phyloP scores from a whole-genome alignment of 2,113 vertebrate species.

The Eira barbara region DNA sequence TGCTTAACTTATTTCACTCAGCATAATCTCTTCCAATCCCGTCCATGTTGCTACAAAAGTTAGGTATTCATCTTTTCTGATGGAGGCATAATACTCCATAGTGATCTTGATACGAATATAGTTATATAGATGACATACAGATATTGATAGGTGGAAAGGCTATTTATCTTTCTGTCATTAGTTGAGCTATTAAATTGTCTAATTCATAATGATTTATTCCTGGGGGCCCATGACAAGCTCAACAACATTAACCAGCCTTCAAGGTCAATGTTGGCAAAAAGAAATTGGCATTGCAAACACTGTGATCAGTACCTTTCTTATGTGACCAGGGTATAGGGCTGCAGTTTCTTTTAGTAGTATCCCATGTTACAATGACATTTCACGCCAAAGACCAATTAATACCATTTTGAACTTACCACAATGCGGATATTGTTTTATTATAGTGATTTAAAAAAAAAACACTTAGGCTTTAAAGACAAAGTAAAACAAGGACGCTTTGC shows the following conservation, averaged over 20 bases:
- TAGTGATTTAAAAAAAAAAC: background rate
- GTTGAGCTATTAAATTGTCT: background rate
- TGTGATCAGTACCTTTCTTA: background rate
- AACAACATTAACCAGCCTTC: background rate
- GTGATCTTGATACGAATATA: background rate
- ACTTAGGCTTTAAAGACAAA: background rate
- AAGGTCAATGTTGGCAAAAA: background rate
- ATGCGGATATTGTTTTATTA: background rate
- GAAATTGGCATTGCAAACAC: background rate
- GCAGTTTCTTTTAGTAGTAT: background rate
- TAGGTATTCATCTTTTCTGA: no score
- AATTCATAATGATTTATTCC: background rate
- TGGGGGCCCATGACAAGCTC: background rate
- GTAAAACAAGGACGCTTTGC: background rate
- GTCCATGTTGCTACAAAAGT: no score
- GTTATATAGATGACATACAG: background rate
- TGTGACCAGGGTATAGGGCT: background rate
- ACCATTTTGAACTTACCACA: background rate
- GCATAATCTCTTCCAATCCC: no score
- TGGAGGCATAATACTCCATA: no score
- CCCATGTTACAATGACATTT: background rate
- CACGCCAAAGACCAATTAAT: background rate
- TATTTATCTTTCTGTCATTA: background rate
- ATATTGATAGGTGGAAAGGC: background rate
- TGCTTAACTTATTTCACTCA: no score